Conservation (phyloP, 2,888 invertebrate species). For the Euproctis similis region DNA sequence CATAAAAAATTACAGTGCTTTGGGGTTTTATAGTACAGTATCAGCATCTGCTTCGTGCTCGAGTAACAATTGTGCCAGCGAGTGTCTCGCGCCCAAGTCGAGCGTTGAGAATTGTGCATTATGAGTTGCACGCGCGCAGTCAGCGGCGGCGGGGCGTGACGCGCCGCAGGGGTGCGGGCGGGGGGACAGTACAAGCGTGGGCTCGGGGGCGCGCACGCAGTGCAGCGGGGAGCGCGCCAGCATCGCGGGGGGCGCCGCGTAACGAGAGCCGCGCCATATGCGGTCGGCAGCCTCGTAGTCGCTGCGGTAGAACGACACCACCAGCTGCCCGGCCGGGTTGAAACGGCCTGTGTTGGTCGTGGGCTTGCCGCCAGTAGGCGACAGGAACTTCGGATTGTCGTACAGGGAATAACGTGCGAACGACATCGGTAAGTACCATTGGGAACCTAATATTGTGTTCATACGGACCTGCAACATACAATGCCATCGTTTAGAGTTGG, state of each 20-base stretch:
- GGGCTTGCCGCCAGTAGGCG: conserved; percentile 77
- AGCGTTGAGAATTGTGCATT: conserved; percentile 15
- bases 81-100: conserved; percentile 36
- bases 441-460: conserved; percentile 93
- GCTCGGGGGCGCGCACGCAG: conserved; percentile 87
- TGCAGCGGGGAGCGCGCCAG: conserved; percentile 78
- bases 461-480: conserved; percentile 91
- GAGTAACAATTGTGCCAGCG: conserved; percentile 33
- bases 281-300: conserved; percentile 79
- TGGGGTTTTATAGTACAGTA: too few relatives aligned
- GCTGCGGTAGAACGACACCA: conserved; percentile 86
- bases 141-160: conserved; percentile 5
- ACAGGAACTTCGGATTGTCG: conserved; percentile 80
- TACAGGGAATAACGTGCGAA: conserved; percentile 91
- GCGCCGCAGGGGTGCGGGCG: conserved; percentile 22
- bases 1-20: too few relatives aligned
- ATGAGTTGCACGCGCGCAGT: conserved; percentile 2
- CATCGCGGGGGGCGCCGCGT: conserved; percentile 16
- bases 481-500: not conserved
- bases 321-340: conserved; percentile 73
- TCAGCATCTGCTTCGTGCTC: conserved; percentile 33
- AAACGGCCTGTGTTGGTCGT: conserved; percentile 71
- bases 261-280: conserved; percentile 76
- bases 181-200: conserved; percentile 71
- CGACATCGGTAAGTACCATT: conserved; percentile 93